Conservation (phyloP, 2,888 invertebrate species). For the Adelphocoris suturalis region DNA sequence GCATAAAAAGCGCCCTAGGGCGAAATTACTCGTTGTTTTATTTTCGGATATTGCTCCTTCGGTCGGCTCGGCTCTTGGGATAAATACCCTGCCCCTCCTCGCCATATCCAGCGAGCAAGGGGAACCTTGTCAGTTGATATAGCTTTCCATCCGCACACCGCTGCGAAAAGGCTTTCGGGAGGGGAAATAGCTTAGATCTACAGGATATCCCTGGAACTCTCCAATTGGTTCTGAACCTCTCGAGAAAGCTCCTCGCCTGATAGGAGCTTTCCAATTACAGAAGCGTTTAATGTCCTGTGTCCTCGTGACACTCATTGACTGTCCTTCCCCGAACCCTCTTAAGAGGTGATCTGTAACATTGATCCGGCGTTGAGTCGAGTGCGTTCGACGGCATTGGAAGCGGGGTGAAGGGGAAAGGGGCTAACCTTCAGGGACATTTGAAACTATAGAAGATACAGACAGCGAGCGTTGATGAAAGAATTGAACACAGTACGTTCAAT, state of each 20-base stretch:
- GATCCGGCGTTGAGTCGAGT: too few relatives aligned
- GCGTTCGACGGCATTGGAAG: too few relatives aligned
- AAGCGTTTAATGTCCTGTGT: conserved; percentile 32
- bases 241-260: not conserved
- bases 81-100: not conserved
- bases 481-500: too few relatives aligned
- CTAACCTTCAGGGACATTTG: too few relatives aligned
- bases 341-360: not conserved
- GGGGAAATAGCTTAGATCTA: conserved; percentile 42
- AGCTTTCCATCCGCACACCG: conserved; percentile 15
- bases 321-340: not conserved
- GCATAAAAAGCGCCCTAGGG: conserved; percentile 23
- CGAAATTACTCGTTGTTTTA: conserved; percentile 62
- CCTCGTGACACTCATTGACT: conserved; percentile 35
- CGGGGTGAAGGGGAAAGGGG: too few relatives aligned
- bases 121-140: conserved; percentile 29
- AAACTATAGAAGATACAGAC: too few relatives aligned
- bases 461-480: too few relatives aligned
- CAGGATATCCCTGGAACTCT: conserved; percentile 50
- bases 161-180: not conserved
- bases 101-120: not conserved
- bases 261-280: conserved; percentile 35
- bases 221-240: conserved; percentile 44
- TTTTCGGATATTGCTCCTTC: conserved; percentile 65
- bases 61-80: not conserved